phyloP scores from a whole-genome alignment of 2,797 vertebrate genomes.

The Hybognathus amarus region DNA sequence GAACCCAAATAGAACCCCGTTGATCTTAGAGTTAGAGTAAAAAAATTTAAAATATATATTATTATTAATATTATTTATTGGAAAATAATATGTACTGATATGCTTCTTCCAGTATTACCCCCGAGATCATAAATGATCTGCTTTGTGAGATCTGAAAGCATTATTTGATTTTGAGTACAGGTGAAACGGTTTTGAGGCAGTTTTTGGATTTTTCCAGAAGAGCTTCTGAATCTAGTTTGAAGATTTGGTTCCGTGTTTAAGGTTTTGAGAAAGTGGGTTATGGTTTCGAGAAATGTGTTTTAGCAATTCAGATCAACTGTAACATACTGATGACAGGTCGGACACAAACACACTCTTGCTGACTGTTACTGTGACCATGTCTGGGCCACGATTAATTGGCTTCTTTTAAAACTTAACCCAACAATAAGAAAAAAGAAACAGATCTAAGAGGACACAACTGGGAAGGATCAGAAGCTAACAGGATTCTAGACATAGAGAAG shows the following conservation, averaged over 20 bases:
- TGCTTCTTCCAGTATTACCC: background rate
- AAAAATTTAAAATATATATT: background rate
- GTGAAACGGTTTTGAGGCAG: no score
- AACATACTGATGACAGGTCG: constrained; percentile 9
- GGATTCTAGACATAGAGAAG: constrained; percentile 56
- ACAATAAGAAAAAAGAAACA: background rate
- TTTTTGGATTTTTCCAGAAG: no score
- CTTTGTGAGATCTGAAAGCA: no score
- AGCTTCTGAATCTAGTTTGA: background rate
- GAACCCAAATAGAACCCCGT: background rate
- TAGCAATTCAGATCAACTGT: background rate
- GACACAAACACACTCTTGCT: background rate
- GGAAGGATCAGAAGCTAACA: constrained; percentile 63
- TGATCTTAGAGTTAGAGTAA: background rate
- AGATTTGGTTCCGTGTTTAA: background rate
- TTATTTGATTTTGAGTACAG: no score
- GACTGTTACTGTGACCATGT: background rate
- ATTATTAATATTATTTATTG: background rate
- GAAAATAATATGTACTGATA: background rate
- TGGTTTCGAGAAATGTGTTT: background rate
- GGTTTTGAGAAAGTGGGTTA: background rate
- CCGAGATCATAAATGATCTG: no score
- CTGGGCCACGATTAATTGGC: constrained; percentile 29
- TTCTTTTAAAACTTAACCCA: constrained; percentile 26
- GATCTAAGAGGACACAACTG: constrained; percentile 20